Base-by-base conservation (phyloP, 2,113 vertebrate genomes). In the Brevimyrus niger region DNA sequence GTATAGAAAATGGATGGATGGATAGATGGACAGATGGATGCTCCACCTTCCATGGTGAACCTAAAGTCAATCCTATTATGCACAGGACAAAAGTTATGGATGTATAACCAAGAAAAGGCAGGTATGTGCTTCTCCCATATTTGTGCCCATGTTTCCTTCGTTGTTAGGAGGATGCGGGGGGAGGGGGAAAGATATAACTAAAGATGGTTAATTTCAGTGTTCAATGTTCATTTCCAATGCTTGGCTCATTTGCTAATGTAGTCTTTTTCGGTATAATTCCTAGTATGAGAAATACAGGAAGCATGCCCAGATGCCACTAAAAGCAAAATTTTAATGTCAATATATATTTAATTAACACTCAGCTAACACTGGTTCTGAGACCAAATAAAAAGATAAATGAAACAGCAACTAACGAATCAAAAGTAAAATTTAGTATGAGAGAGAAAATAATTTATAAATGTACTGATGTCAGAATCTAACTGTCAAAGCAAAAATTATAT, bases 321-420 rank as follows among this genome's bases (percentile, higher is more conserved):
- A 50, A 82, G 48, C 69, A 42, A 53, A 47, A 69, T 61, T 87
- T 90, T 55, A 83, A 73, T 51, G 48, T 69, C 55, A 89, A 86
- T 80, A 87, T 89, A 10, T n/a, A 65, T 90, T 44, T 31, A 17
- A 85, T 83, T 87, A 89, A 90, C 91, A 90, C 88, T 88, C 85
- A 48, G 82, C 8, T 35, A 51, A 88, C 38, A 3, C n/a, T 53
- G 88, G 31, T 4, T 76, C 23, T 47, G 82, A 47, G 4, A 84
- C 10, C 44, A 11, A 46, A 44, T 21, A 44, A 47, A 46, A 44
- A 9, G 7, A 7, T 13, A 35, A 84, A 44, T 46, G 13, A 42
- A 44, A 80, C n/a, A 15, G 19, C n/a, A 65, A 69, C 10, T 31
- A 73, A 76, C 15, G 2, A 38, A 35, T 17, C 31, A 38, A 27